These are phyloP conservation scores for Rhombomys opimus DNA, from an alignment of 2,113 vertebrate species.

Conservation along the genomic window DNA sequence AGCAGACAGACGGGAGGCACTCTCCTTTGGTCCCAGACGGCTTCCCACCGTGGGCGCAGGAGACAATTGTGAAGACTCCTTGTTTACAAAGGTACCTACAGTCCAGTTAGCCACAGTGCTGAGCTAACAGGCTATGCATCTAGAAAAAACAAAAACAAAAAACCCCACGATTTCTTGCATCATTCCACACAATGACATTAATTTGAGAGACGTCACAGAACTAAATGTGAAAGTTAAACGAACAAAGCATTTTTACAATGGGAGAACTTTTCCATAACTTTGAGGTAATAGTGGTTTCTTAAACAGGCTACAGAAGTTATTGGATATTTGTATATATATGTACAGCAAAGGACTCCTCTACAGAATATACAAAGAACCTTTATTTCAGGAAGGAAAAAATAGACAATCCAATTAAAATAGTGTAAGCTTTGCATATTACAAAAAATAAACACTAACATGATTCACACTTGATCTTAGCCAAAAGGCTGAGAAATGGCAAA, in stretches of 20 bases:
- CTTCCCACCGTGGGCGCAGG: background rate
- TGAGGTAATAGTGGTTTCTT: constrained; percentile 14
- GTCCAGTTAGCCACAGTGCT: background rate
- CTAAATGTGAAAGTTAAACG: background rate
- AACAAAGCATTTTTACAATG: background rate
- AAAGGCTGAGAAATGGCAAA: background rate
- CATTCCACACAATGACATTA: background rate
- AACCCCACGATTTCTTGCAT: background rate
- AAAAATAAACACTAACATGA: background rate
- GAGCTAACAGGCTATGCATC: background rate
- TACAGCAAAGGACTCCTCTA: background rate
- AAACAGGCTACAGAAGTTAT: constrained; percentile 26
- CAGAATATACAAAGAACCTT: background rate
- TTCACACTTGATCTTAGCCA: constrained; percentile 7
- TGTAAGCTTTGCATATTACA: background rate
- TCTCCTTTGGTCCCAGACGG: too few relatives aligned
- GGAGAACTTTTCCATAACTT: background rate
- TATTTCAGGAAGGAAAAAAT: background rate
- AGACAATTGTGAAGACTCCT: background rate
- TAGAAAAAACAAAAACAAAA: background rate
- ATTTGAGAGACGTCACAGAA: background rate
- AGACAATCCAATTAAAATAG: background rate
- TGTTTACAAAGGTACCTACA: background rate
- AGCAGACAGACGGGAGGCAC: background rate
- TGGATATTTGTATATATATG: background rate